Conservation (phyloP, 2,113 vertebrate species). For the Ardeotis arabs region DNA sequence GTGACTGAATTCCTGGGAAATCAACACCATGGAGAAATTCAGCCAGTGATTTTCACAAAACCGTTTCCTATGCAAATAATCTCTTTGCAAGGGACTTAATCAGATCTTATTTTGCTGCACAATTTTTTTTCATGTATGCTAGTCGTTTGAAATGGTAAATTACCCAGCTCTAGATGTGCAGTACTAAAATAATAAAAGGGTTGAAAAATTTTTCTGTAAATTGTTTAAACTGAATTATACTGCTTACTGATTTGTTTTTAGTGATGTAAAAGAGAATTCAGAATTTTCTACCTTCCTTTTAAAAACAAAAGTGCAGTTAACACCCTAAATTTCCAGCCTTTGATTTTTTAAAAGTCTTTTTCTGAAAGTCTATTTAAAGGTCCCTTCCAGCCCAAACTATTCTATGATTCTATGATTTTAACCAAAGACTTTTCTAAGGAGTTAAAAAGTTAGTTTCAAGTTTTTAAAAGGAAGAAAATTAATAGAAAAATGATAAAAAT, state of each 20-base stretch:
- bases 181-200: background rate
- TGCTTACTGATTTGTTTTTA: background rate
- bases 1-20: background rate
- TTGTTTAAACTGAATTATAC: background rate
- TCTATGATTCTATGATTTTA: background rate
- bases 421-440: background rate
- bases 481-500: background rate
- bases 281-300: slow-evolving; percentile 7
- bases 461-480: background rate
- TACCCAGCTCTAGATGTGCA: background rate
- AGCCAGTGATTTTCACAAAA: background rate
- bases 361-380: background rate
- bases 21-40: background rate
- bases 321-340: background rate
- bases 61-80: background rate
- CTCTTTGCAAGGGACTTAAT: background rate
- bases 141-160: background rate
- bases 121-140: background rate
- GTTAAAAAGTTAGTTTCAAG: background rate
- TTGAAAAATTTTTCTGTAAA: background rate
- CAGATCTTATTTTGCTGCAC: background rate
- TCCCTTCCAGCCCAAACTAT: no score
- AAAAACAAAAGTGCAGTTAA: background rate
- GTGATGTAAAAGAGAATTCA: background rate
- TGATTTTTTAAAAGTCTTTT: background rate